Evolutionary conservation across 2,888 invertebrate species (phyloP), one percentile per base, ranked within the genome.

Genomic region (Drosophila affinis): DNA sequence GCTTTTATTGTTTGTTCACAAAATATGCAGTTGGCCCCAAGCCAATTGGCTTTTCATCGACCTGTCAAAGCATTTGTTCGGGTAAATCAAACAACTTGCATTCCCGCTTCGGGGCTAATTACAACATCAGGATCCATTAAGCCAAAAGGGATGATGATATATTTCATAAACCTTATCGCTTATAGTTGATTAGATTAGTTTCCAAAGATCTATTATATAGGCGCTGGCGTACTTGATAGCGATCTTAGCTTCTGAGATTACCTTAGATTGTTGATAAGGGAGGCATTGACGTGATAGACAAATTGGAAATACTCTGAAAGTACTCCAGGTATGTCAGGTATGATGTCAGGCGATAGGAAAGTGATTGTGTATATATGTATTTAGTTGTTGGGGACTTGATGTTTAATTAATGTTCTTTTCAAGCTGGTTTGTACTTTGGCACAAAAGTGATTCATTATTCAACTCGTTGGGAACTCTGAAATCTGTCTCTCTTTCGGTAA

Each of bases 21-120:
- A 32, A 61, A 65, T 61, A 45, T 51, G 52, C 32, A 47, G 52
- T 75, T 79, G 79, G 75, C 39, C 0, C 6, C 45, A 29, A 55
- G 81, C 77, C 78, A 74, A 76, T 57, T 78, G 55, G 45, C 59
- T 52, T 61, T 65, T 68, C 63, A 68, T 44, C 47, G 49, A 45
- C 59, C 58, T 46, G 59, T 60, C 75, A 55, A 21, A 14, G 52
- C 70, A 71, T 57, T 71, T 71, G 71, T 32, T 59, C 18, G 18
- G 48, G 21, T 54, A 48, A 53, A 69, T 69, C 68, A 69, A 18
- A 51, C 49, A 3, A 21, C 10, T 39, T 34, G 53, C 47, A 18
- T 34, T 17, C 1, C 1, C 17, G 47, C 47, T 32, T 39, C 18
- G 21, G 56, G 5, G 45, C 9, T 24, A 52, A 62, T 32, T 27